Evolutionary conservation across 2,113 vertebrate species (phyloP).

Genomic region (rat (Rattus norvegicus)): DNA sequence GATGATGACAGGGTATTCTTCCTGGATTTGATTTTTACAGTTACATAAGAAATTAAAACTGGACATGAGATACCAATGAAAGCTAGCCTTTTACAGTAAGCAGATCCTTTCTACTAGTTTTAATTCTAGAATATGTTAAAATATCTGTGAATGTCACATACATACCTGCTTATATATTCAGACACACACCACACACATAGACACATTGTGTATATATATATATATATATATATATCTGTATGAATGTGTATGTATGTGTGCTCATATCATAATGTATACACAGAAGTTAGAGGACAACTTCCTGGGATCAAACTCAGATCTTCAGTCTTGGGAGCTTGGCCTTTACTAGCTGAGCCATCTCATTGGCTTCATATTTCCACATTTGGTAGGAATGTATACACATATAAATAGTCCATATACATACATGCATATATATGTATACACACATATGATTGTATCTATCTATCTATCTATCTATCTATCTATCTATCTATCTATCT

Average conservation of each 20-base stretch:
- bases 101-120: no score
- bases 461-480: no score
- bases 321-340: background rate
- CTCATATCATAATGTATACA: background rate
- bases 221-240: background rate
- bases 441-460: background rate
- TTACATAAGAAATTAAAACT: no score
- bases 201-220: no score
- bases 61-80: no score
- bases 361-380: background rate
- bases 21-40: no score
- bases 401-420: background rate
- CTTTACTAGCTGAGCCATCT: background rate
- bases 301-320: background rate
- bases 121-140: background rate
- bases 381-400: background rate
- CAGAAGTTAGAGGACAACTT: background rate
- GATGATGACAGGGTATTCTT: no score
- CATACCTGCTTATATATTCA: background rate
- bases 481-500: no score
- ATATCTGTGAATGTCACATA: background rate
- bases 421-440: background rate
- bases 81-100: no score
- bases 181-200: background rate
- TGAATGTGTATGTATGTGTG: background rate